These are phyloP conservation scores for Lithosia quadra DNA, from an alignment of 2,888 invertebrate species.

Conservation along the genomic window DNA sequence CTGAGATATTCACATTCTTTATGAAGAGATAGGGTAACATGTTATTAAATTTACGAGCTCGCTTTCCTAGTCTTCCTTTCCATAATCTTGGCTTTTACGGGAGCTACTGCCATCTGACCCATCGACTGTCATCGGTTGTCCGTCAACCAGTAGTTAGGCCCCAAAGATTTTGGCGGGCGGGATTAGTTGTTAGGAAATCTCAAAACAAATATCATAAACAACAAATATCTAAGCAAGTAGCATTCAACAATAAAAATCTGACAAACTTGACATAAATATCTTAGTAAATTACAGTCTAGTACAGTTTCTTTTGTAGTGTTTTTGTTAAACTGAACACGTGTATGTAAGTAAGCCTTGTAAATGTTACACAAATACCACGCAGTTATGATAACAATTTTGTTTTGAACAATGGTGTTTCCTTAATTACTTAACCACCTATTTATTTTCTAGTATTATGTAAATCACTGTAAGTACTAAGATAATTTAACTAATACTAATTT, in stretches of 20 bases:
- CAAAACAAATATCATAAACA: no score
- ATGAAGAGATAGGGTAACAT: no score
- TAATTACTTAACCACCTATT: slow-evolving; percentile 48
- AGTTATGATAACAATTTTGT: slow-evolving; percentile 63
- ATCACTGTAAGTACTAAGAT: slow-evolving; percentile 26
- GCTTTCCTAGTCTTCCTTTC: background rate
- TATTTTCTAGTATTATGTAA: slow-evolving; percentile 45
- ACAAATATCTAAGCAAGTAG: no score
- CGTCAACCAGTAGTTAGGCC: background rate
- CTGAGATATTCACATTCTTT: no score
- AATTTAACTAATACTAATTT: background rate
- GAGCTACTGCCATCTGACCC: background rate
- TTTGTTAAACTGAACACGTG: slow-evolving; percentile 62
- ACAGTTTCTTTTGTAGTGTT: slow-evolving; percentile 40
- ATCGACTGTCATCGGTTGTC: background rate
- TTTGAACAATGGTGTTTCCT: slow-evolving; percentile 62
- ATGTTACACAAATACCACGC: slow-evolving; percentile 54
- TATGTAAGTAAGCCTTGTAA: slow-evolving; percentile 31
- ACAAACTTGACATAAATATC: background rate
- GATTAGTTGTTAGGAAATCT: no score
- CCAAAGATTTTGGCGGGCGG: background rate
- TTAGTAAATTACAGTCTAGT: background rate
- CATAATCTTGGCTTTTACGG: background rate
- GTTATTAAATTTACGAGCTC: no score
- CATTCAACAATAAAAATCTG: background rate